These are phyloP conservation scores for Operophtera brumata DNA, from an alignment of 2,888 invertebrate species.

Conservation along the genomic window DNA sequence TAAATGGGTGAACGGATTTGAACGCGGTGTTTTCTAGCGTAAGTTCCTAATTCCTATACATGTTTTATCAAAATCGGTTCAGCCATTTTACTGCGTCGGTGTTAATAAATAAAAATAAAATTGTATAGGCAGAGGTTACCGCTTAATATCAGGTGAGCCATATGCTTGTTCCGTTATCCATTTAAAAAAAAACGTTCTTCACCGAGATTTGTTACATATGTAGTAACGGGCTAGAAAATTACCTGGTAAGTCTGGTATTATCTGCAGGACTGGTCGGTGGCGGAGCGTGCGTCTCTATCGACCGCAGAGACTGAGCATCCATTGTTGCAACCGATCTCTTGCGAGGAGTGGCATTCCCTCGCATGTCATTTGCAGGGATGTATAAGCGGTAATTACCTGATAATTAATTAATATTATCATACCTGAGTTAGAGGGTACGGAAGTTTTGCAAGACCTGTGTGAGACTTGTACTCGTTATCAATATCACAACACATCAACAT, in stretches of 20 bases:
- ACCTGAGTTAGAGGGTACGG: conserved; percentile 2
- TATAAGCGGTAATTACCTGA: conserved; percentile 63
- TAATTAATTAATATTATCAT: conserved; percentile 7
- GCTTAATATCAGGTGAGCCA: too few species aligned
- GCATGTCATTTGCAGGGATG: conserved; percentile 50
- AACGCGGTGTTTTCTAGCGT: too few species aligned
- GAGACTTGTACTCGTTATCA: neutral
- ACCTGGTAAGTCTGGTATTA: conserved; percentile 72
- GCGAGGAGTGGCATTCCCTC: conserved; percentile 60
- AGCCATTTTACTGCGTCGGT: too few species aligned
- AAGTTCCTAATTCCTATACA: too few species aligned
- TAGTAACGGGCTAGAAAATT: conserved; percentile 21
- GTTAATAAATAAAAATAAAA: too few species aligned
- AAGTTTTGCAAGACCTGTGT: neutral
- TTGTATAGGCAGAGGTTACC: too few species aligned
- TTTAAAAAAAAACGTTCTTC: too few species aligned
- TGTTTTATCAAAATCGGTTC: too few species aligned
- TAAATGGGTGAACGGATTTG: too few species aligned
- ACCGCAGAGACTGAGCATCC: conserved; percentile 73
- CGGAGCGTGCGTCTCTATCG: conserved; percentile 70
- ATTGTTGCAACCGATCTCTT: conserved; percentile 68
- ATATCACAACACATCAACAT: neutral
- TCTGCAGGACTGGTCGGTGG: conserved; percentile 71
- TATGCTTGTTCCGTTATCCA: too few species aligned
- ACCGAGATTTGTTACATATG: too few species aligned